Evolutionary conservation across 2,113 vertebrate species (phyloP).

Genomic region (Pelodiscus sinensis): DNA sequence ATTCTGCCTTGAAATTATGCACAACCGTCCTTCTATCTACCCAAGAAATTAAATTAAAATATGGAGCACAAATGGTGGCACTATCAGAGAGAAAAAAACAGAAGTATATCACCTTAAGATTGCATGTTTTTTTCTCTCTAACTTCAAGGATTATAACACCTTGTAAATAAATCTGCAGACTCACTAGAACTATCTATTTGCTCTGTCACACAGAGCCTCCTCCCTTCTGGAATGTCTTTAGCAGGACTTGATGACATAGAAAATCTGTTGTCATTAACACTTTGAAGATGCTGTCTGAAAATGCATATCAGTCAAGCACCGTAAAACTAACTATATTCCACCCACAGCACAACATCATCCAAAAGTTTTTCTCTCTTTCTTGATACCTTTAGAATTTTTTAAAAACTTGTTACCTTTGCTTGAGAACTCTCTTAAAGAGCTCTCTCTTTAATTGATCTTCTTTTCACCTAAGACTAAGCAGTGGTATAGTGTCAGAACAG

Average conservation of each 20-base stretch:
- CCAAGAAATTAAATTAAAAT: conserved; percentile 1
- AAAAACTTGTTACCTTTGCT: conserved; percentile 15
- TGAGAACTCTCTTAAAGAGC: not conserved
- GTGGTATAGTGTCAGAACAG: conserved; percentile 12
- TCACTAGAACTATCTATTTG: conserved; percentile 8
- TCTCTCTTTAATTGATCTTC: not conserved
- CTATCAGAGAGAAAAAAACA: not conserved
- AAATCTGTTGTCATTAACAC: conserved; percentile 20
- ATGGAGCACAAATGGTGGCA: not conserved
- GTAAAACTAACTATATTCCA: conserved; percentile 42
- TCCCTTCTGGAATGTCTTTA: conserved; percentile 5
- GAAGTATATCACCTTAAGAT: not conserved
- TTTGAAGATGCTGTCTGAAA: conserved; percentile 15
- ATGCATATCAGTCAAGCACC: conserved; percentile 5
- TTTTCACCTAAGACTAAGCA: conserved; percentile 4
- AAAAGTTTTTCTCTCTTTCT: not conserved
- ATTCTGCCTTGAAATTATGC: conserved; percentile 18
- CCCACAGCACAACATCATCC: not conserved
- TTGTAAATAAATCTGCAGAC: conserved; percentile 27
- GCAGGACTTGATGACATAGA: not conserved
- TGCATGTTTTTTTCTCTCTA: not conserved
- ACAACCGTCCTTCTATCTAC: conserved; percentile 15
- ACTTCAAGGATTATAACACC: conserved; percentile 1
- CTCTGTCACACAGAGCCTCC: not conserved
- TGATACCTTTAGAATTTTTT: conserved; percentile 30